A percentile compares a stretch with the other conserved stretches of the same genome.
Conservation (phyloP, 2,888 invertebrate species). For the Monochamus alternatus region DNA sequence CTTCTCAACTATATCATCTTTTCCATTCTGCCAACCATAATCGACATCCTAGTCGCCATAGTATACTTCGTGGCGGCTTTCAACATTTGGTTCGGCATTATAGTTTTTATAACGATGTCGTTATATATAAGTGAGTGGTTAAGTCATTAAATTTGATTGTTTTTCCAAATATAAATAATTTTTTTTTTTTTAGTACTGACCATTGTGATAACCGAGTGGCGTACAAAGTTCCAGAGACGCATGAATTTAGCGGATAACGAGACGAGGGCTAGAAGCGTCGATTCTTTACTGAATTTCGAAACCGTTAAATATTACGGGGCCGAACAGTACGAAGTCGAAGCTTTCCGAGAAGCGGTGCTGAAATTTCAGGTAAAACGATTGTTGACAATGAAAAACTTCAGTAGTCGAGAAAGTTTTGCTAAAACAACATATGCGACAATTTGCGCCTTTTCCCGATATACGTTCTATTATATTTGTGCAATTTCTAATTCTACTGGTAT, state of each 20-base stretch:
- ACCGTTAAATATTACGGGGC: constrained; percentile 99
- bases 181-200: constrained; percentile 80
- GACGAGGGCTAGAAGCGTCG: constrained; percentile 92
- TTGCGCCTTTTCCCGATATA: too few relatives aligned
- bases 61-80: constrained; percentile 90
- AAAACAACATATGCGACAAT: too few relatives aligned
- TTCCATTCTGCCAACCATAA: constrained; percentile 92
- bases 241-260: constrained; percentile 97
- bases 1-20: constrained; percentile 93
- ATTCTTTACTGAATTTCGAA: constrained; percentile 97
- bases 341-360: constrained; percentile 88
- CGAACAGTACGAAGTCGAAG: constrained; percentile 91
- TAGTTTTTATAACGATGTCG: constrained; percentile 94
- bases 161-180: too few relatives aligned
- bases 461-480: too few relatives aligned
- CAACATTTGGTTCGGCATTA: constrained; percentile 95
- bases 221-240: constrained; percentile 93
- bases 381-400: too few relatives aligned
- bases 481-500: too few relatives aligned
- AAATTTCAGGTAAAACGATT: constrained; percentile 81
- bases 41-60: constrained; percentile 94
- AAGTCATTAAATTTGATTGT: background rate
- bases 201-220: constrained; percentile 95
- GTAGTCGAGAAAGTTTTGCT: too few relatives aligned
- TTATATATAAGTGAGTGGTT: constrained; percentile 88